These are phyloP conservation scores for Capitella teleta DNA, from an alignment of 1,140 invertebrate species.

Conservation along the genomic window DNA sequence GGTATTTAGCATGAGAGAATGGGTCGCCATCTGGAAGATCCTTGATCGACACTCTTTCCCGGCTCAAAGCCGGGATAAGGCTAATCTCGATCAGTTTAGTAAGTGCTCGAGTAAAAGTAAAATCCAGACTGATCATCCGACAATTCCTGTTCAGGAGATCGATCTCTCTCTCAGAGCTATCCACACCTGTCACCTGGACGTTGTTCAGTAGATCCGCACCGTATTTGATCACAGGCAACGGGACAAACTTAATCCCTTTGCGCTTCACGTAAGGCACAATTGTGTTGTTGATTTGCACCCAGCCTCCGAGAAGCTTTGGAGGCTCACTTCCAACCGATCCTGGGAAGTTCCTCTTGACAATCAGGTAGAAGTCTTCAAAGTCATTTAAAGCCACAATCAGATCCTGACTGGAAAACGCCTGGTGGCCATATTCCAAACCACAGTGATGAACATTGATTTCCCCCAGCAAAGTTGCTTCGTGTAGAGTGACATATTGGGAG, in stretches of 20 bases:
- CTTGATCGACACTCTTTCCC: slow-evolving; percentile 22
- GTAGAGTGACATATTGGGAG: slow-evolving; percentile 84
- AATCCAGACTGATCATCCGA: slow-evolving; percentile 28
- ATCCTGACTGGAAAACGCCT: slow-evolving; percentile 79
- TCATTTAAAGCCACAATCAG: slow-evolving; percentile 75
- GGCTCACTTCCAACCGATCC: slow-evolving; percentile 68
- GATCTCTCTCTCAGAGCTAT: slow-evolving; percentile 25
- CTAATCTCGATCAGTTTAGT: slow-evolving; percentile 26
- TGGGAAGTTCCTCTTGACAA: slow-evolving; percentile 52
- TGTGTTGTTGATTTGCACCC: slow-evolving; percentile 61
- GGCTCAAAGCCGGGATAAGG: slow-evolving; percentile 18
- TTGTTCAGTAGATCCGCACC: slow-evolving; percentile 26
- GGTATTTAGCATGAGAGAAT: slow-evolving; percentile 30
- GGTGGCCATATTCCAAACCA: slow-evolving; percentile 75
- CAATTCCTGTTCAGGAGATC: slow-evolving; percentile 29
- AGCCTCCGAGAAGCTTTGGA: slow-evolving; percentile 30
- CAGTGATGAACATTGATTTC: slow-evolving; percentile 89
- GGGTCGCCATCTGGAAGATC: slow-evolving; percentile 32
- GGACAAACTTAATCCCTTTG: slow-evolving; percentile 67
- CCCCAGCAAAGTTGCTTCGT: slow-evolving; percentile 76
- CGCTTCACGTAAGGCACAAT: slow-evolving; percentile 74
- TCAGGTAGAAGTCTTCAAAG: slow-evolving; percentile 74
- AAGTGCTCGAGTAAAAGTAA: slow-evolving; percentile 27
- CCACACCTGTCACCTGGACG: slow-evolving; percentile 17
- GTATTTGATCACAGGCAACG: slow-evolving; percentile 55